Evolutionary conservation across 2,113 vertebrate species (phyloP).

Genomic region (Montifringilla adamsi): DNA sequence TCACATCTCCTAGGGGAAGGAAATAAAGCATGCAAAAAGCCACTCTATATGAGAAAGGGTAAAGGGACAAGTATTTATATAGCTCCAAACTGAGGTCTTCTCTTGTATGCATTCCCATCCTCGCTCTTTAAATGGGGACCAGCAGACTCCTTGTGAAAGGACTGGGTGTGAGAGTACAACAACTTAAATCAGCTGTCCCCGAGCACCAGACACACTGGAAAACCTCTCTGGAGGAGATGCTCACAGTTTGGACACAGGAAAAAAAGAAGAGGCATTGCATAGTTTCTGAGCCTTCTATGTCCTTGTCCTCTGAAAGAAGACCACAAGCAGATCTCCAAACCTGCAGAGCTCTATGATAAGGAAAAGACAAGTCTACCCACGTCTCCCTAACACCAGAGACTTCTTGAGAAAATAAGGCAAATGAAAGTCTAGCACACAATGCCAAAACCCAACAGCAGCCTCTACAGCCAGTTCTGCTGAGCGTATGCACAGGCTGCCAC

Average conservation of each 20-base stretch:
- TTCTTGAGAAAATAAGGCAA: neutral
- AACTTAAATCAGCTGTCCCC: neutral
- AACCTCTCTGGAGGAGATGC: neutral
- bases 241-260: neutral
- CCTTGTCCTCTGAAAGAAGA: neutral
- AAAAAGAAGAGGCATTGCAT: neutral
- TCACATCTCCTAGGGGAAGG: neutral
- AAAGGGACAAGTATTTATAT: neutral
- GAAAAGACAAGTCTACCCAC: neutral
- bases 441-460: neutral
- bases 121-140: neutral
- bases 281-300: neutral
- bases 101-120: neutral
- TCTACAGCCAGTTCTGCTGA: neutral
- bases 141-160: neutral
- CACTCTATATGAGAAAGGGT: neutral
- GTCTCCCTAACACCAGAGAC: neutral
- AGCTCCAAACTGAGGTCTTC: neutral
- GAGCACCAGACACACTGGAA: neutral
- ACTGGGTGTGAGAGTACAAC: neutral
- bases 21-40: neutral
- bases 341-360: neutral
- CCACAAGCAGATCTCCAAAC: neutral
- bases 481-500: neutral
- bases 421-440: neutral